Evolutionary conservation across 1,140 invertebrate species (phyloP).

Genomic region (Coptotermes formosanus): DNA sequence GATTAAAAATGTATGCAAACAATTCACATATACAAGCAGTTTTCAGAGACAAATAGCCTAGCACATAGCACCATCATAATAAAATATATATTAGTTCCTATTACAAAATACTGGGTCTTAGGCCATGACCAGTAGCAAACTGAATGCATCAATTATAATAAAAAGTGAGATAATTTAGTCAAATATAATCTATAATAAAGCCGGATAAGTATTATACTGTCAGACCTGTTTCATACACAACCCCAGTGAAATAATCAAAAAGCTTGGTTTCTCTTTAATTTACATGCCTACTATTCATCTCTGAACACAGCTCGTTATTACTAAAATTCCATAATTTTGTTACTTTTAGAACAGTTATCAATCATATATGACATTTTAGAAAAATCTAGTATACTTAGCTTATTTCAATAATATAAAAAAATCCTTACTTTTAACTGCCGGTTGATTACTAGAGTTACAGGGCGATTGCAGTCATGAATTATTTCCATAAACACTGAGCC

Average conservation of each 20-base stretch:
- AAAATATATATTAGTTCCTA: neutral
- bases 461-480: neutral
- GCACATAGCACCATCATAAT: neutral
- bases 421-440: neutral
- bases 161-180: too few relatives aligned
- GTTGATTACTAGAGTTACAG: neutral
- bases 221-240: neutral
- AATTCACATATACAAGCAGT: slow-evolving; percentile 5
- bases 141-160: too few relatives aligned
- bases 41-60: neutral
- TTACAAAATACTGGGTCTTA: too few relatives aligned
- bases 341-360: slow-evolving; percentile 5
- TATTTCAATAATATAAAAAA: neutral
- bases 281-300: neutral
- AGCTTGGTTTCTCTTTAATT: neutral
- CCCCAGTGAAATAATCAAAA: neutral
- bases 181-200: too few relatives aligned
- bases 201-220: too few relatives aligned
- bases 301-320: neutral
- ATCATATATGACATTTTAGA: neutral
- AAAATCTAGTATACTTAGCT: neutral
- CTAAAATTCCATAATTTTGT: neutral
- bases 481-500: neutral
- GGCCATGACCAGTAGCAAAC: too few relatives aligned
- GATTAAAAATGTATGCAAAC: slow-evolving; percentile 3